Evolutionary conservation across 2,113 vertebrate genomes (phyloP), one percentile per base, ranked within the genome.

Genomic region (Platycercus adscitus): DNA sequence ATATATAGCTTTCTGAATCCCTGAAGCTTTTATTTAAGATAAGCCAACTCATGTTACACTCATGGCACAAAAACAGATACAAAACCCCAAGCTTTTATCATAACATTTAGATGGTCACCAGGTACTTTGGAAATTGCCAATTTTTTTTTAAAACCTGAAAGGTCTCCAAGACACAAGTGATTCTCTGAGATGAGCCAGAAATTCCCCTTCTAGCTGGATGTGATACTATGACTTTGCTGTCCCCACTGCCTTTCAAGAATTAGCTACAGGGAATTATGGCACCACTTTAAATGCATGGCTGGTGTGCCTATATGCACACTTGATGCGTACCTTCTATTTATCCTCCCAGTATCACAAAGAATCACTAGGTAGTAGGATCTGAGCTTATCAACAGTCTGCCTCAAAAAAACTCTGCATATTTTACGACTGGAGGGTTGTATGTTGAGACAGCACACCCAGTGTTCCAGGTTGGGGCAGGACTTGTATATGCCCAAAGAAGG

Each of bases 1-100:
- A 92, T 72, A 86, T 77, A 89, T 56, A 89, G 50, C 26, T 88
- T 92, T 91, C 20, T 8, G 9, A 53, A 65, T 85, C 73, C 70
- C 80, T 88, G 39, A 69, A 79, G 68, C 28, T 91, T 84, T 84
- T 39, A 29, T 50, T 49, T 58, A 41, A 94, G 73, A 92, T 73
- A 87, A 92, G 43, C 17, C 70, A 87, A 63, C 13, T 93, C 56
- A 66, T 5, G 3, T 96, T 93, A 71, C 64, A 81, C 58, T 25
- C 1, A 6, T 10, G 81, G 77, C 33, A 72, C 53, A 94, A 94
- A 92, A 78, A 3, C n/a, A 88, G 61, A 69, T 16, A 33, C 13
- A 79, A 90, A 86, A 79, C 6, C 1, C 7, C 39, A 82, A 88
- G n/a, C 46, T 91, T 88, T 65, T 75, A 60, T 29, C 6, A 1